Conservation (phyloP, 2,888 invertebrate genomes). For the Flabesymbios commensalis region DNA sequence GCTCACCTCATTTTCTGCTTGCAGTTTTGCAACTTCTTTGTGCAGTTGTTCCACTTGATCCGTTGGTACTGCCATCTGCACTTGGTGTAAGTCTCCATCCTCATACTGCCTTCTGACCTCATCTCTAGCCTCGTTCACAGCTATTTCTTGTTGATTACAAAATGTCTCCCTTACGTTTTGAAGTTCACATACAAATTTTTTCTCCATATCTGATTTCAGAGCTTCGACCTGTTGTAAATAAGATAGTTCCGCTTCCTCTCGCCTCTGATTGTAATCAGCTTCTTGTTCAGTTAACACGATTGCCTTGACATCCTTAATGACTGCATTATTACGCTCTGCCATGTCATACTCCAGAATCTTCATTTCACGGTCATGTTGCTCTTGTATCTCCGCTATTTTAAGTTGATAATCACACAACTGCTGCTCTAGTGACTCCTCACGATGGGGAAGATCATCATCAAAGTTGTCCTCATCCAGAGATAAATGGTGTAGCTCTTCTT, state of each 20-base stretch:
- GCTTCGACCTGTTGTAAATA: constrained; percentile 10
- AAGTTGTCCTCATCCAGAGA: too few species aligned
- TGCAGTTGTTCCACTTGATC: too few species aligned
- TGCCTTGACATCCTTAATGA: too few species aligned
- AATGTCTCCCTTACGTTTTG: constrained; percentile 38
- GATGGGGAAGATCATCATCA: too few species aligned
- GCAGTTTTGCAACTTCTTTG: too few species aligned
- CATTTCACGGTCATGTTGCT: constrained; percentile 43
- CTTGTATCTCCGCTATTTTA: constrained; percentile 31
- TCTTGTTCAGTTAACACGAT: not conserved
- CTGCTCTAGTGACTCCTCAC: too few species aligned
- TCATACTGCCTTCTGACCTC: constrained; percentile 5
- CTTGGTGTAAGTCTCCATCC: constrained; percentile 5
- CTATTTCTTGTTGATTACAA: not conserved
- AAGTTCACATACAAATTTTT: constrained; percentile 47
- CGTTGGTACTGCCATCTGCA: too few species aligned
- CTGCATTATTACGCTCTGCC: too few species aligned
- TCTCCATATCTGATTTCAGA: constrained; percentile 28
- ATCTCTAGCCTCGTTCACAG: constrained; percentile 9
- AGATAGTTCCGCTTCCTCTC: constrained; percentile 3
- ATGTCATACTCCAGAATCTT: constrained; percentile 16
- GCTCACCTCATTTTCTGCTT: too few species aligned
- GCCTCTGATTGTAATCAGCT: not conserved
- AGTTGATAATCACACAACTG: constrained; percentile 9
- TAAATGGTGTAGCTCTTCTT: too few species aligned